phyloP scores from a whole-genome alignment of 2,888 invertebrate genomes.

The Torymus aiolomorphi region DNA sequence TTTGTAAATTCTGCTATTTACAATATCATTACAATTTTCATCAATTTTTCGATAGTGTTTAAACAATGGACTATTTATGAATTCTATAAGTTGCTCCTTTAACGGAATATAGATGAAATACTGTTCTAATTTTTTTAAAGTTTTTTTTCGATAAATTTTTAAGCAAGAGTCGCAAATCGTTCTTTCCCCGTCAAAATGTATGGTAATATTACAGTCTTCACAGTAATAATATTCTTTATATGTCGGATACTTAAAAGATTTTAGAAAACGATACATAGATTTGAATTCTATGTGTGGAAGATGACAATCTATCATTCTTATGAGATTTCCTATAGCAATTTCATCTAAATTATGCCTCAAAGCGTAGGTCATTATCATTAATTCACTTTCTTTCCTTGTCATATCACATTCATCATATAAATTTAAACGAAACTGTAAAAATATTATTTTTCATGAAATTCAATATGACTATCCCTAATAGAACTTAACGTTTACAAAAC shows the following conservation, averaged over 20 bases:
- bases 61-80: not conserved
- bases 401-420: no score
- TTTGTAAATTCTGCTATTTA: not conserved
- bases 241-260: not conserved
- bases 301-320: constrained; percentile 1
- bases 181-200: not conserved
- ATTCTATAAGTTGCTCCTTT: no score
- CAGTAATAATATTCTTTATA: not conserved
- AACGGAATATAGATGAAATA: no score
- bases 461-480: no score
- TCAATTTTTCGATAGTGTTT: not conserved
- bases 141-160: not conserved
- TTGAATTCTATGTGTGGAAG: not conserved
- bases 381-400: no score
- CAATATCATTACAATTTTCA: not conserved
- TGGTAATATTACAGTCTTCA: not conserved
- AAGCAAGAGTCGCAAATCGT: not conserved
- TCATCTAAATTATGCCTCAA: no score
- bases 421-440: no score
- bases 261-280: not conserved
- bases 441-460: no score
- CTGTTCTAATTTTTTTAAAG: no score
- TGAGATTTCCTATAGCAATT: no score
- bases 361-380: no score
- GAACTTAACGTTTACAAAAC: no score